phyloP scores from a whole-genome alignment of 1,140 invertebrate genomes.

The Neodiprion virginianus region DNA sequence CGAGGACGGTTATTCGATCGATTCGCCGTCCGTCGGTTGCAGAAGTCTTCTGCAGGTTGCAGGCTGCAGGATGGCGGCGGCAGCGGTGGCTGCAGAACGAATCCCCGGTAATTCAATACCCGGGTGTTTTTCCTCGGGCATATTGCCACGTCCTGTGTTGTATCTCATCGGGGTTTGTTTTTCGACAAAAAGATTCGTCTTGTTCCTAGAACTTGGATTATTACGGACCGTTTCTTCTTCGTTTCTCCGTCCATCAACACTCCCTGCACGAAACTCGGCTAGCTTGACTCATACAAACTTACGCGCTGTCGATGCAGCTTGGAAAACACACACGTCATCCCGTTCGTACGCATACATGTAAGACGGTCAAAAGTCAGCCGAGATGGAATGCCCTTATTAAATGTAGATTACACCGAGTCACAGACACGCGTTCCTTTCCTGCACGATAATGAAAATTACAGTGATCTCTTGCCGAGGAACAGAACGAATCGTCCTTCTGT shows the following conservation, averaged over 20 bases:
- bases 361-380: background rate
- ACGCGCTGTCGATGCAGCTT: background rate
- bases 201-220: background rate
- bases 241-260: too few relatives aligned
- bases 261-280: too few relatives aligned
- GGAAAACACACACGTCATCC: background rate
- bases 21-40: background rate
- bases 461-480: background rate
- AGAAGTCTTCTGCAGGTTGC: too few relatives aligned
- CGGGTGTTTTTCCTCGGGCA: background rate
- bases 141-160: too few relatives aligned
- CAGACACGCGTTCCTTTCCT: background rate
- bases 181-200: background rate
- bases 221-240: background rate
- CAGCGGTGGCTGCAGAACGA: conserved; percentile 25
- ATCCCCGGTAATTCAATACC: conserved; percentile 38
- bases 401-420: conserved; percentile 6
- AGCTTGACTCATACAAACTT: too few relatives aligned
- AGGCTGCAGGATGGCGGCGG: background rate
- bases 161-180: background rate
- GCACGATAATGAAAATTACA: conserved; percentile 7
- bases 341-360: background rate
- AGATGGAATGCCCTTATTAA: conserved; percentile 1
- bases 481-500: background rate
- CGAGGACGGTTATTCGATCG: background rate